Conservation (phyloP, 2,888 invertebrate species). For the Cancer borealis region DNA sequence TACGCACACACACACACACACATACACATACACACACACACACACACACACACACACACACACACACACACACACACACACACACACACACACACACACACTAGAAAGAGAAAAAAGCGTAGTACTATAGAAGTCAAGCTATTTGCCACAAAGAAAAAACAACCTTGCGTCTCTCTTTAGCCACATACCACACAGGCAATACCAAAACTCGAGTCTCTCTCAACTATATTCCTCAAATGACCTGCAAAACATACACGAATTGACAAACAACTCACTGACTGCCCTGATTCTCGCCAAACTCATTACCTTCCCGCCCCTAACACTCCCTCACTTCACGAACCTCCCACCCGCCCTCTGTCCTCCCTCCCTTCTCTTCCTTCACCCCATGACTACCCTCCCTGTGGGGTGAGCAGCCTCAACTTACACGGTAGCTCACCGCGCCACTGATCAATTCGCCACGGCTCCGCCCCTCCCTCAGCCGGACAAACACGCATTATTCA, state of each 20-base stretch:
- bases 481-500: constrained; percentile 59
- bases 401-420: not conserved
- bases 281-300: not conserved
- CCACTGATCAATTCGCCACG: constrained; percentile 70
- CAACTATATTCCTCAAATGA: not conserved
- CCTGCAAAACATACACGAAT: no score
- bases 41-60: constrained; percentile 31
- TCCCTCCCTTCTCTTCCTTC: constrained; percentile 29
- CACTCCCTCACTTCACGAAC: not conserved
- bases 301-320: not conserved
- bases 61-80: constrained; percentile 33
- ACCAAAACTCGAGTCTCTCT: not conserved
- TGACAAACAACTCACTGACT: not conserved
- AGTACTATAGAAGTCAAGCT: not conserved
- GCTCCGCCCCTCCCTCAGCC: constrained; percentile 58
- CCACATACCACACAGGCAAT: not conserved
- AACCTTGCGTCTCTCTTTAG: not conserved
- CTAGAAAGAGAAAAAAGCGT: not conserved
- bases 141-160: not conserved
- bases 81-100: constrained; percentile 5
- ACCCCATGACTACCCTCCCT: not conserved
- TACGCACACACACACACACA: constrained; percentile 4
- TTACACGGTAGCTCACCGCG: constrained; percentile 62
- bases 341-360: not conserved
- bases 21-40: constrained; percentile 48